phyloP scores from a whole-genome alignment of 2,797 vertebrate genomes.

The Acipenser ruthenus region DNA sequence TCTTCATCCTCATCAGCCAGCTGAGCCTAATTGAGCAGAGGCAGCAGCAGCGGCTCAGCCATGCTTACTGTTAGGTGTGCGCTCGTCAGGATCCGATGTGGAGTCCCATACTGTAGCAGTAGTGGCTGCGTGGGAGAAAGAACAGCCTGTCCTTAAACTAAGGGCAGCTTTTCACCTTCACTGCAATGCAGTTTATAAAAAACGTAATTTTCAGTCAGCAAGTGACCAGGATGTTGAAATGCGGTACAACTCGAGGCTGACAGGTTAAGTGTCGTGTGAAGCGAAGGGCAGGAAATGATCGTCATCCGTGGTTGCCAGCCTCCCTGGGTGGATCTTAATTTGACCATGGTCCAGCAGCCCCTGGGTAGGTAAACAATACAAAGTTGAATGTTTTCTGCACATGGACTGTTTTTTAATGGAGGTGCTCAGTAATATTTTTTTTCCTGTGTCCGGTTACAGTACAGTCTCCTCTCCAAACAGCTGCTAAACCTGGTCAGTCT shows the following conservation, averaged over 20 bases:
- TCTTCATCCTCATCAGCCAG: neutral
- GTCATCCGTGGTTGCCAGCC: neutral
- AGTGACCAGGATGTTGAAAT: neutral
- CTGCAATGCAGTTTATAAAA: constrained; percentile 10
- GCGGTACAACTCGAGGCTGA: neutral
- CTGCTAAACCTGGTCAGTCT: too few relatives aligned
- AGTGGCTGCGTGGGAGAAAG: neutral
- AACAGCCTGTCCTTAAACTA: neutral
- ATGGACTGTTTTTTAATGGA: too few relatives aligned
- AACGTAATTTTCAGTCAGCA: constrained; percentile 4
- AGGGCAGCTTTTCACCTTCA: constrained; percentile 5
- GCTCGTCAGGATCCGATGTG: neutral
- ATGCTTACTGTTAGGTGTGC: neutral
- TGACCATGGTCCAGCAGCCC: neutral
- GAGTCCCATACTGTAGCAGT: neutral
- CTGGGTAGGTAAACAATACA: constrained; percentile 3
- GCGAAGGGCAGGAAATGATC: neutral
- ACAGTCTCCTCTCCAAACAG: too few relatives aligned
- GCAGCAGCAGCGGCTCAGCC: neutral
- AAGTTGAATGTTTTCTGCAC: neutral
- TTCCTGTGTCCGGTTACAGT: too few relatives aligned
- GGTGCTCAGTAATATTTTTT: too few relatives aligned
- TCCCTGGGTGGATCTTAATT: neutral
- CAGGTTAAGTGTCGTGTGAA: neutral
- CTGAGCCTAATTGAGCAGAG: neutral